Percentiles rank a stretch among this genome's conserved stretches.
Conservation (phyloP, 2,888 invertebrate genomes). For the Hydropsyche betteni region DNA sequence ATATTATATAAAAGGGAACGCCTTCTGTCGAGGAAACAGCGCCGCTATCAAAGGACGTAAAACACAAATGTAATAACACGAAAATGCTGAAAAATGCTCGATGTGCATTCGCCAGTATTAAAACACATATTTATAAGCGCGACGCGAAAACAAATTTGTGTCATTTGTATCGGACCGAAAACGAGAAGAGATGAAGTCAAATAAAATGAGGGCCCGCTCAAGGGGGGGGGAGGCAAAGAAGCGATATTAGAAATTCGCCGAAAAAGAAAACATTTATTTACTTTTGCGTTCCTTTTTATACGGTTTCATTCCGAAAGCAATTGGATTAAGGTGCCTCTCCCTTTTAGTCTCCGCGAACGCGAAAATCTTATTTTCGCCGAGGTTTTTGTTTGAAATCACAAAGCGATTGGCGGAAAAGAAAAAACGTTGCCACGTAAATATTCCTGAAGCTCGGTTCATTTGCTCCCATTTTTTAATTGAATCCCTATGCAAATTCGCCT, state of each 20-base stretch:
- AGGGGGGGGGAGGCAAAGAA: background rate
- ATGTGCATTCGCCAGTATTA: too few relatives aligned
- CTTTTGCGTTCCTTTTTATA: conserved; percentile 8
- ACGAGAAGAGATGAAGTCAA: conserved; percentile 2
- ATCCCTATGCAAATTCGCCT: too few relatives aligned
- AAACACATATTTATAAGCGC: background rate
- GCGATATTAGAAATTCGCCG: conserved; percentile 24
- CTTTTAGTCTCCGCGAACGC: background rate
- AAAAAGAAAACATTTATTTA: conserved; percentile 27
- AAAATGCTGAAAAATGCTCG: too few relatives aligned
- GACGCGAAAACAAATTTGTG: conserved; percentile 22
- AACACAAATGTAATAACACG: too few relatives aligned
- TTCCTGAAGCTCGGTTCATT: too few relatives aligned
- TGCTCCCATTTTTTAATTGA: too few relatives aligned
- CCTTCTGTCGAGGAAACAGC: too few relatives aligned
- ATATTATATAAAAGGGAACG: too few relatives aligned
- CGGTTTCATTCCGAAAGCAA: conserved; percentile 22
- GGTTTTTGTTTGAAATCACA: conserved; percentile 31
- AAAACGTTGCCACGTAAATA: too few relatives aligned
- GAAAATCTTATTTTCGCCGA: conserved; percentile 28
- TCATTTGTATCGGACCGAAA: conserved; percentile 15
- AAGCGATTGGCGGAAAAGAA: conserved; percentile 15
- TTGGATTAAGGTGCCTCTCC: conserved; percentile 26
- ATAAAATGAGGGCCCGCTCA: background rate
- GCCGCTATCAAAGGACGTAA: too few relatives aligned